A percentile compares a stretch with the other conserved stretches of the same genome.
Conservation (phyloP, 1,140 invertebrate species). For the Leucophenga varia region DNA sequence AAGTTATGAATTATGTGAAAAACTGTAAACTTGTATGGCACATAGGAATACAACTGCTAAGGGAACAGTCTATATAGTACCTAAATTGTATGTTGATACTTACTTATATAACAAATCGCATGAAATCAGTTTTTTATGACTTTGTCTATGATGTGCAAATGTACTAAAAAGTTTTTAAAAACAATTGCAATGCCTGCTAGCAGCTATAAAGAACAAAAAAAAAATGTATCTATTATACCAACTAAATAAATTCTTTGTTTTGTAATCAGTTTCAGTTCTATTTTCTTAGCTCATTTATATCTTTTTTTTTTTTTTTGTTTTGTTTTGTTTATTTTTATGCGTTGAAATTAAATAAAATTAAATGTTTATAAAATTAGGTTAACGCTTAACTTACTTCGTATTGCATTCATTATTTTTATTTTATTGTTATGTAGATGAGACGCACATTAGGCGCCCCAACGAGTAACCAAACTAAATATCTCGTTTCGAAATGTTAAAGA, state of each 20-base stretch:
- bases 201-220: too few relatives aligned
- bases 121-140: slow-evolving; percentile 11
- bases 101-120: slow-evolving; percentile 10
- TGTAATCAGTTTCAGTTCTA: too few relatives aligned
- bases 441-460: slow-evolving; percentile 15
- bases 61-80: too few relatives aligned
- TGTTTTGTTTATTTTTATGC: slow-evolving; percentile 10
- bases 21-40: not conserved
- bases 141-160: slow-evolving; percentile 10
- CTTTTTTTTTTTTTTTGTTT: too few relatives aligned
- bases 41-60: not conserved
- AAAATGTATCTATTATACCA: too few relatives aligned
- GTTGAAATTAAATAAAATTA: slow-evolving; percentile 23
- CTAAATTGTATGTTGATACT: too few relatives aligned
- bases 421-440: slow-evolving; percentile 56
- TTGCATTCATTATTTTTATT: slow-evolving; percentile 51
- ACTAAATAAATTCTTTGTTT: too few relatives aligned
- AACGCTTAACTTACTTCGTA: slow-evolving; percentile 35
- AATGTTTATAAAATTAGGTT: slow-evolving; percentile 42
- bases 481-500: too few relatives aligned
- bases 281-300: too few relatives aligned
- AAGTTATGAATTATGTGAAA: slow-evolving; percentile 54
- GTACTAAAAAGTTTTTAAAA: not conserved
- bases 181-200: too few relatives aligned
- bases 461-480: too few relatives aligned